A percentile compares a stretch with the other conserved stretches of the same genome.
These are phyloP conservation scores for Xiphorhynchus erythropygius DNA, from an alignment of 2,797 vertebrate genomes.

Conservation along the genomic window DNA sequence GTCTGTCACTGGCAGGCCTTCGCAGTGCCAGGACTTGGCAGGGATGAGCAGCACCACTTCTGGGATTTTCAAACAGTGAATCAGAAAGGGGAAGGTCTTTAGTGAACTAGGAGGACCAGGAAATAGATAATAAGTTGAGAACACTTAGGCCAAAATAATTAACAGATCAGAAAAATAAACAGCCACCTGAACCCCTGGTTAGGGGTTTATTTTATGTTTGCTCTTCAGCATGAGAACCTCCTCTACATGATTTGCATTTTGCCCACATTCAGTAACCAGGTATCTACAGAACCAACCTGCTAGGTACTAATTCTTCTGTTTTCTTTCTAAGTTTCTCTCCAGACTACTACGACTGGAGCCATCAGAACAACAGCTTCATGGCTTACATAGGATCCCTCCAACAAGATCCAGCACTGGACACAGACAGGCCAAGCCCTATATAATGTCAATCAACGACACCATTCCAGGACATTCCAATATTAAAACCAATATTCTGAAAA, in stretches of 20 bases:
- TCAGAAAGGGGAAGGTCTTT: background rate
- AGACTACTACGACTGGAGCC: constrained; percentile 88
- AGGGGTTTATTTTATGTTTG: background rate
- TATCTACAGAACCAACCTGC: background rate
- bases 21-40: background rate
- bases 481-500: constrained; percentile 18
- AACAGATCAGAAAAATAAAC: background rate
- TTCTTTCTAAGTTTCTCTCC: constrained; percentile 81
- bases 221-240: background rate
- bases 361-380: constrained; percentile 84
- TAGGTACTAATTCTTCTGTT: background rate
- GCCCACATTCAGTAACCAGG: background rate
- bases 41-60: background rate
- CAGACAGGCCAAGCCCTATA: constrained; percentile 80
- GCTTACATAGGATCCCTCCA: constrained; percentile 83
- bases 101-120: background rate
- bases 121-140: background rate
- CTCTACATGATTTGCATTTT: background rate
- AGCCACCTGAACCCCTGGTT: background rate
- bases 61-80: background rate
- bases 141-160: background rate
- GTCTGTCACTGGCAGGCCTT: background rate
- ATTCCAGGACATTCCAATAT: background rate
- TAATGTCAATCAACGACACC: constrained; percentile 15
- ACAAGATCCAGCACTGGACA: constrained; percentile 72